Evolutionary conservation across 2,888 invertebrate genomes (phyloP).

Genomic region (Zygothrica quintamaculata): DNA sequence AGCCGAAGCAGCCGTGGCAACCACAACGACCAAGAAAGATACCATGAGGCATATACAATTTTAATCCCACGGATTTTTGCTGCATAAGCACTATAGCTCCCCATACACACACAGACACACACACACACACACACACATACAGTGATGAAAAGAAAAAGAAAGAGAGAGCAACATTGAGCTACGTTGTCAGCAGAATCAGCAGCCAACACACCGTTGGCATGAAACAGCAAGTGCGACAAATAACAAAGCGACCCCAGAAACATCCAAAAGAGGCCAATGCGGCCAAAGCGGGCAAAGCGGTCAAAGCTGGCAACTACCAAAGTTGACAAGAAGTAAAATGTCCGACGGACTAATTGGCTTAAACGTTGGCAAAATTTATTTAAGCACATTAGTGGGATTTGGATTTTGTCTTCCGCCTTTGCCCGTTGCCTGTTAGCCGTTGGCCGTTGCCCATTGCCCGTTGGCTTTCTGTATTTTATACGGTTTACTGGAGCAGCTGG

Average conservation of each 20-base stretch:
- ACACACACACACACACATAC: conserved; percentile 13
- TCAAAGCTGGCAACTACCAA: conserved; percentile 67
- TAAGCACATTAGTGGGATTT: conserved; percentile 83
- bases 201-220: conserved; percentile 54
- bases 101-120: conserved; percentile 19
- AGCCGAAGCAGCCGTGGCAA: conserved; percentile 7
- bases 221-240: conserved; percentile 69
- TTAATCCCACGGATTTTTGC: conserved; percentile 81
- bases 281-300: conserved; percentile 51
- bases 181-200: conserved; percentile 72
- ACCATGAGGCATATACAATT: conserved; percentile 70
- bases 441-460: conserved; percentile 8
- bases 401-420: conserved; percentile 63
- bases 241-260: conserved; percentile 28
- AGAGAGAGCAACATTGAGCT: conserved; percentile 49
- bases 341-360: conserved; percentile 84
- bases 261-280: conserved; percentile 15
- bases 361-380: conserved; percentile 80
- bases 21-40: conserved; percentile 41
- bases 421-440: conserved; percentile 10
- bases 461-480: conserved; percentile 29
- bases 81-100: conserved; percentile 73
- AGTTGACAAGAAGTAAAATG: conserved; percentile 83
- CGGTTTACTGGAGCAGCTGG: conserved; percentile 56
- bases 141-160: conserved; percentile 9